These are phyloP conservation scores for Proisotoma minuta DNA, from an alignment of 2,888 invertebrate genomes.

Conservation along the genomic window DNA sequence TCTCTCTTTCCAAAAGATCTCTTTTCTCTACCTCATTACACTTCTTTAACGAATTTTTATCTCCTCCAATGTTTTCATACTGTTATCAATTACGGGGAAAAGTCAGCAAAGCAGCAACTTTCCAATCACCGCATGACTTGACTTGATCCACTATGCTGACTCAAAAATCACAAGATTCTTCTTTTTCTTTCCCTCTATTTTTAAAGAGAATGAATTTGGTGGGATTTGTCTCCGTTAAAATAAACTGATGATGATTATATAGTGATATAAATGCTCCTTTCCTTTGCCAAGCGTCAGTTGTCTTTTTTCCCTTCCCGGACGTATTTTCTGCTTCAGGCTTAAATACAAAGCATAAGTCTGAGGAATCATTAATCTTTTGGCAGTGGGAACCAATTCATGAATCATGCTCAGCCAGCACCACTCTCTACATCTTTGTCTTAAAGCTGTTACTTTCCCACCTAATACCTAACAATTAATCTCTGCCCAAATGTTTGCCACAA, in stretches of 20 bases:
- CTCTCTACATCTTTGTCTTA: slow-evolving; percentile 14
- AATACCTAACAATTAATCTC: slow-evolving; percentile 19
- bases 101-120: background rate
- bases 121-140: too few relatives aligned
- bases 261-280: too few relatives aligned
- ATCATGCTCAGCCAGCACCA: slow-evolving; percentile 19
- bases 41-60: slow-evolving; percentile 5
- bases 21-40: slow-evolving; percentile 1
- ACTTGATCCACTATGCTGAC: too few relatives aligned
- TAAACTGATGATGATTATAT: too few relatives aligned
- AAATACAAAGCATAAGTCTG: slow-evolving; percentile 16
- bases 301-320: slow-evolving; percentile 11
- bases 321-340: slow-evolving; percentile 14
- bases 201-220: too few relatives aligned
- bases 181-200: too few relatives aligned
- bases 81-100: background rate
- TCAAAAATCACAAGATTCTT: too few relatives aligned
- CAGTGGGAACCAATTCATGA: slow-evolving; percentile 26
- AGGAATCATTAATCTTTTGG: slow-evolving; percentile 44
- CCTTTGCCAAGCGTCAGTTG: slow-evolving; percentile 14
- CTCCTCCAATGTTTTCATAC: background rate
- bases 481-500: too few relatives aligned
- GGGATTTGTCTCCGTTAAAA: too few relatives aligned
- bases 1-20: background rate
- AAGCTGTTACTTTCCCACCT: slow-evolving; percentile 15